phyloP scores from a whole-genome alignment of 35 echinoderm and acorn worm species.

The Apostichopus japonicus region DNA sequence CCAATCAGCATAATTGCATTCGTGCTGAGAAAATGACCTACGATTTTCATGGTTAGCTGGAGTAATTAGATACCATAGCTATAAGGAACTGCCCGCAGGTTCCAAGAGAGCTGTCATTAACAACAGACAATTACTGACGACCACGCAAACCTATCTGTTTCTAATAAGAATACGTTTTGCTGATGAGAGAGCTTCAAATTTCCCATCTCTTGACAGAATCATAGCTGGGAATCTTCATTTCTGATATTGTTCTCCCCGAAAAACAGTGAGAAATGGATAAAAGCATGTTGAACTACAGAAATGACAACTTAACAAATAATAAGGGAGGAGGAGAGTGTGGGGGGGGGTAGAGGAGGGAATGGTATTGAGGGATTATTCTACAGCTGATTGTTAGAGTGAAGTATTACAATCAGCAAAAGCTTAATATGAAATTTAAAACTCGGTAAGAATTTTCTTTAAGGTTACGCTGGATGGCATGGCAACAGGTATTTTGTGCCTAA shows the following conservation, averaged over 20 bases:
- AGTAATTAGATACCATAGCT: constrained; percentile 40
- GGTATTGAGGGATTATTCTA: too few species aligned
- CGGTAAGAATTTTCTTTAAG: too few species aligned
- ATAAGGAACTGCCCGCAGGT: neutral
- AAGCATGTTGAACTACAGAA: neutral
- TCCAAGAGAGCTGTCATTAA: constrained; percentile 27
- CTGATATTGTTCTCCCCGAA: neutral
- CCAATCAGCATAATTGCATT: constrained; percentile 51
- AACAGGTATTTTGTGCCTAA: too few species aligned
- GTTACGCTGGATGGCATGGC: too few species aligned
- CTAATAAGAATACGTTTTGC: neutral
- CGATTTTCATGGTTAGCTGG: constrained; percentile 28
- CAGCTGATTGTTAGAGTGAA: too few species aligned
- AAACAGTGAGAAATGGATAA: neutral
- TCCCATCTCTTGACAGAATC: constrained; percentile 18
- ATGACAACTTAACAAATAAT: neutral
- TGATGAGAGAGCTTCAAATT: constrained; percentile 23
- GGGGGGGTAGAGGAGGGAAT: neutral
- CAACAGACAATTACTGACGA: neutral
- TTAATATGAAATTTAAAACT: too few species aligned
- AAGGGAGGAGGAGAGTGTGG: neutral
- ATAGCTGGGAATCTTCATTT: neutral
- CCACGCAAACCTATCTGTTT: neutral
- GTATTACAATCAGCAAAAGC: too few species aligned
- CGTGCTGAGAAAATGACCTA: constrained; percentile 31